Evolutionary conservation across 2,888 invertebrate genomes (phyloP), one percentile per base, ranked within the genome.

Genomic region (Acrobasis suavella): DNA sequence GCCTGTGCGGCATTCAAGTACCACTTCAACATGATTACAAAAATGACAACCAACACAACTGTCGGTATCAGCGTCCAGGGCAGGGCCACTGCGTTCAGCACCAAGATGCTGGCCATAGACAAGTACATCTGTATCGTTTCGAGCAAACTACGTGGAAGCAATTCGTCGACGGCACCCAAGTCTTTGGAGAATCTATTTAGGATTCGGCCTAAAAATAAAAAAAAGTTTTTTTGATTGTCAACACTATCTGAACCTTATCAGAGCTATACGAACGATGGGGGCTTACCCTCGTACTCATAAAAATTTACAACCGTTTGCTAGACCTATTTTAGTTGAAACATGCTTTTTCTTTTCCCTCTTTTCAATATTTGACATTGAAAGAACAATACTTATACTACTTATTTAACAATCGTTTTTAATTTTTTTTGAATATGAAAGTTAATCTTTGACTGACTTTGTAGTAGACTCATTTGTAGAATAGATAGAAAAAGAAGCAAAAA

Each of bases 181-280:
- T 97, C 97, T 79, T 97, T 97, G 0, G 97, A 95, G 76, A 97
- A 97, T 68, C 97, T 90, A 78, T 96, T 96, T 7, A 96, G 83
- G 50, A 96, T 94, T 52, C 94, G 87, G 64, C 94, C 94, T 89
- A 72, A 52, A 71, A 73, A 62, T 60, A 62, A 58, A 56, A 50
- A 50, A 51, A 22, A 52, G 2, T 32, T 32, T 32, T 6, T 32
- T 32, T 32, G 7, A 5, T 22, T 22, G 22, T 32, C 1, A 7
- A 32, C 32, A 32, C 32, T 32, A 32, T 32, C 2, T 32, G 7
- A 1, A 7, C 32, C 32, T 32, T 32, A 32, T 32, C 32, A 22
- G 22, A 22, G 22, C 8, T 32, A 32, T 32, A 32, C 7, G 2
- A 32, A 32, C 8, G 32, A 32, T 32, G 32, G 32, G 5, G 32